These are phyloP conservation scores for Mesochorus sp. DNA, from an alignment of 2,888 invertebrate genomes.

Conservation along the genomic window DNA sequence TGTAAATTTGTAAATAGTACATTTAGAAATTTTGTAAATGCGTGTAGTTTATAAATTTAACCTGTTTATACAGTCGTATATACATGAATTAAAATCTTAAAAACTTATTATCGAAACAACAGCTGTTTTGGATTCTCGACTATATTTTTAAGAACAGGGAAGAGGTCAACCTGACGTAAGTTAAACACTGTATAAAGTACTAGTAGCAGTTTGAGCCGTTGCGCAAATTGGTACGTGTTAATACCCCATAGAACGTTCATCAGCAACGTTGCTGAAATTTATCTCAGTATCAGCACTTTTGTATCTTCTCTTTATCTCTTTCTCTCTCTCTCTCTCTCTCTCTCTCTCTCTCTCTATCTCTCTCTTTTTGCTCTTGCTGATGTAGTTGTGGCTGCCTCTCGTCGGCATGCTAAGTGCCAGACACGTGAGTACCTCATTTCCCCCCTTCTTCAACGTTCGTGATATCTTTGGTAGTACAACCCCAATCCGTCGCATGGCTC, in stretches of 20 bases:
- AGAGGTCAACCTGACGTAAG: no score
- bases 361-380: slow-evolving; percentile 54
- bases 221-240: slow-evolving; percentile 56
- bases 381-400: slow-evolving; percentile 61
- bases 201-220: no score
- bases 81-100: no score
- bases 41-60: no score
- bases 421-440: slow-evolving; percentile 50
- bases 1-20: no score
- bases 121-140: no score
- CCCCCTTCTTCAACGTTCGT: slow-evolving; percentile 15
- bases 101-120: no score
- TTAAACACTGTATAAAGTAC: no score
- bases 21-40: no score
- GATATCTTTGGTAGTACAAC: slow-evolving; percentile 22
- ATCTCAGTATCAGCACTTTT: slow-evolving; percentile 60
- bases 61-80: no score
- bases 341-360: not conserved
- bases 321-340: slow-evolving; percentile 5
- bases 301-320: no score
- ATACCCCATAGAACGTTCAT: slow-evolving; percentile 54
- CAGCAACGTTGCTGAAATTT: slow-evolving; percentile 59
- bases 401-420: slow-evolving; percentile 58
- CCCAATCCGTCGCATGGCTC: not conserved
- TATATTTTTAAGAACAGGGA: no score